phyloP scores from a whole-genome alignment of 2,888 invertebrate genomes.

The Mythimna impura region DNA sequence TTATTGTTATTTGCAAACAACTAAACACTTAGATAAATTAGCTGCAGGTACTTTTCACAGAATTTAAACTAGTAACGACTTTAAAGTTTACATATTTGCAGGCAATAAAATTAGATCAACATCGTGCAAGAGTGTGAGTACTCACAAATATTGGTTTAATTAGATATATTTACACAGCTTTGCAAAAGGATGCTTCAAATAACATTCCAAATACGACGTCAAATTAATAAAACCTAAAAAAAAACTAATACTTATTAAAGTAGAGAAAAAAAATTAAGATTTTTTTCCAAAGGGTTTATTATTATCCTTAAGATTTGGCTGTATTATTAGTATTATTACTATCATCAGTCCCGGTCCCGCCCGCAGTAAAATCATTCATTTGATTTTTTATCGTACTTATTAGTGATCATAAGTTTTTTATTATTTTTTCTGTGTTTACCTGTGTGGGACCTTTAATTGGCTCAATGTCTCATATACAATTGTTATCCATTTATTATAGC shows the following conservation, averaged over 20 bases:
- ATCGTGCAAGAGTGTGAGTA: conserved; percentile 5
- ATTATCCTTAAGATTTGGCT: conserved; percentile 50
- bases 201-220: too few relatives aligned
- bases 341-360: conserved; percentile 72
- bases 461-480: conserved; percentile 53
- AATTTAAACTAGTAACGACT: background rate
- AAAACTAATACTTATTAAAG: too few relatives aligned
- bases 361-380: too few relatives aligned
- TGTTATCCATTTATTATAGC: conserved; percentile 26
- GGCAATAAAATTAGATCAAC: background rate
- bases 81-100: background rate
- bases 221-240: too few relatives aligned
- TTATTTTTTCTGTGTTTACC: too few relatives aligned
- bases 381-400: too few relatives aligned
- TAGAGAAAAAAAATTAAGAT: too few relatives aligned
- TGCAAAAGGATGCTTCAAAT: too few relatives aligned
- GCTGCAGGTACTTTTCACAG: background rate
- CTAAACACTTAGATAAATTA: background rate
- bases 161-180: too few relatives aligned
- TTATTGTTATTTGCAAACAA: background rate
- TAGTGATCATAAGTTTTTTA: too few relatives aligned
- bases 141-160: conserved; percentile 29
- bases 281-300: too few relatives aligned
- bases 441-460: too few relatives aligned
- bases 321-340: conserved; percentile 59